Evolutionary conservation across 1,140 invertebrate species (phyloP).

Genomic region (Zophobas morio): DNA sequence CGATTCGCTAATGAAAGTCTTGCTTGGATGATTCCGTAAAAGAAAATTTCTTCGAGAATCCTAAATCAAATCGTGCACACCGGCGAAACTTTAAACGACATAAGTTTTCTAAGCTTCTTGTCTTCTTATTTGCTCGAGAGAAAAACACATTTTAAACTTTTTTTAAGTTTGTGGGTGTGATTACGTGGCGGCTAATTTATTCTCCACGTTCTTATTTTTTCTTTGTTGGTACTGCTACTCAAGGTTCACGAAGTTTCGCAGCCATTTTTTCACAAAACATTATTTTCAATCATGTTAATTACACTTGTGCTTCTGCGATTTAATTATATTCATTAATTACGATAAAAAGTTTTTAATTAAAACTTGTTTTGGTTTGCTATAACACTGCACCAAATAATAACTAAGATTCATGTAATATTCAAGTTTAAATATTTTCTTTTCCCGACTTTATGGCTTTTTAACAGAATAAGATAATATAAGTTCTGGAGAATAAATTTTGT

Average conservation of each 20-base stretch:
- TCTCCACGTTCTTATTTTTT: conserved; percentile 15
- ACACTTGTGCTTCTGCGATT: no score
- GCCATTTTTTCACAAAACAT: neutral
- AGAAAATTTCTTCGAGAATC: neutral
- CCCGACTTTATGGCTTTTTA: no score
- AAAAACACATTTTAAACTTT: conserved; percentile 31
- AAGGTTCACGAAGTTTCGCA: neutral
- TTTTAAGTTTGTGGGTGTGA: neutral
- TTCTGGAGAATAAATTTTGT: no score
- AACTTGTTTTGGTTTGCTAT: no score
- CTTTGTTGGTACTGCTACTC: neutral
- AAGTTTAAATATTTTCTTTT: no score
- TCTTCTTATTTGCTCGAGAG: conserved; percentile 6
- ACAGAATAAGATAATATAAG: no score
- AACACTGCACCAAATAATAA: no score
- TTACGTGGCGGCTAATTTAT: conserved; percentile 38
- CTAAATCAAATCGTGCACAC: conserved; percentile 15
- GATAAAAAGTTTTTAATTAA: no score
- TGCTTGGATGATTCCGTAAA: neutral
- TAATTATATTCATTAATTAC: no score
- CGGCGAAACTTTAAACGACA: conserved; percentile 18
- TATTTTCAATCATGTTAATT: neutral
- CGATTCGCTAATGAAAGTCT: conserved; percentile 23
- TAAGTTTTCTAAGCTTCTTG: conserved; percentile 8
- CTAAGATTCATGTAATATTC: no score